A percentile compares a stretch with the other conserved stretches of the same genome.
phyloP scores from a whole-genome alignment of 2,888 invertebrate genomes.

The Polia nebulosa region DNA sequence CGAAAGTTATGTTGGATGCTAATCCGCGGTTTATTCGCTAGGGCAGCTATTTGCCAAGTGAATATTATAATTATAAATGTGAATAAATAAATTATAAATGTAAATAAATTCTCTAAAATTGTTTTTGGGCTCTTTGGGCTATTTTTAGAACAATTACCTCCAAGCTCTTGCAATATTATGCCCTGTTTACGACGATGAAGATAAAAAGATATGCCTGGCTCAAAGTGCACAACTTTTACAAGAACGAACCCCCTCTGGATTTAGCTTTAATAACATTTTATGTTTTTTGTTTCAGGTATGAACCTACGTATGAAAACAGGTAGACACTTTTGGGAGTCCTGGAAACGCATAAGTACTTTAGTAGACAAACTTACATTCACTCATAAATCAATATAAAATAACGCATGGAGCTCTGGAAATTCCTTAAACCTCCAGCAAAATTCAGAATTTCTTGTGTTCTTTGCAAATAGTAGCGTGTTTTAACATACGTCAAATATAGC shows the following conservation, averaged over 20 bases:
- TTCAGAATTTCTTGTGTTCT: too few relatives aligned
- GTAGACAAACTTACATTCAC: too few relatives aligned
- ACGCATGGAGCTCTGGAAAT: too few relatives aligned
- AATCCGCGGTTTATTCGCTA: too few relatives aligned
- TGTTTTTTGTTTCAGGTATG: constrained; percentile 45
- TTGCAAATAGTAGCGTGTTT: too few relatives aligned
- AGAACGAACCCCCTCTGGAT: not conserved
- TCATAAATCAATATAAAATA: too few relatives aligned
- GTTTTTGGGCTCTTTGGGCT: not conserved
- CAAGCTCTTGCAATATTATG: not conserved
- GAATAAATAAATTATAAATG: too few relatives aligned
- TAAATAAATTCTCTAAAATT: not conserved
- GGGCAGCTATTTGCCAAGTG: too few relatives aligned
- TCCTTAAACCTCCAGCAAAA: too few relatives aligned
- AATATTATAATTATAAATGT: too few relatives aligned
- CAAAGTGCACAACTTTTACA: constrained; percentile 35
- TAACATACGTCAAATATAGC: too few relatives aligned
- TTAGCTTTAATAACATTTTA: constrained; percentile 6
- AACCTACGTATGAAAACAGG: not conserved
- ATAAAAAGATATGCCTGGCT: constrained; percentile 3
- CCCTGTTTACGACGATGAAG: constrained; percentile 18
- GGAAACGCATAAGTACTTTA: not conserved
- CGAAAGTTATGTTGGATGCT: too few relatives aligned
- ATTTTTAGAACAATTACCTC: constrained; percentile 1
- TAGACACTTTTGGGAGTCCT: not conserved